A percentile compares a stretch with the other conserved stretches of the same genome.
These are phyloP conservation scores for Manduca sexta DNA, from an alignment of 1,140 invertebrate species.

Conservation along the genomic window DNA sequence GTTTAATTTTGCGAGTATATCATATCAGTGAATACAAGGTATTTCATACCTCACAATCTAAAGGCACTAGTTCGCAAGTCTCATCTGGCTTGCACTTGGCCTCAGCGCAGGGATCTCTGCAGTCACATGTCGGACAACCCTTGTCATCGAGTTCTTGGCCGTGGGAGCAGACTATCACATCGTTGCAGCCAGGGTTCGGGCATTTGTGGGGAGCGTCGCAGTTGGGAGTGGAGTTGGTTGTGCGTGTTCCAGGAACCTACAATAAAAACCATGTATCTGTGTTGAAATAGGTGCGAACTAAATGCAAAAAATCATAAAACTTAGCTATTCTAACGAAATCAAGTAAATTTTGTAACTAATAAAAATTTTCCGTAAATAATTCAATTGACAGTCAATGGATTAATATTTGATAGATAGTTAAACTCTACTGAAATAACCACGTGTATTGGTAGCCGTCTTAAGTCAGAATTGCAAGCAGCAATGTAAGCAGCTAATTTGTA, in stretches of 20 bases:
- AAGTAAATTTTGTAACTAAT: no score
- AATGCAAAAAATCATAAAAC: no score
- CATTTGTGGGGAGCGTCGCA: conserved; percentile 74
- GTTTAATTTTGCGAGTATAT: no score
- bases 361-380: no score
- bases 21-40: neutral
- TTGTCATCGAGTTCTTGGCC: conserved; percentile 79
- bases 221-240: conserved; percentile 44
- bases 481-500: neutral
- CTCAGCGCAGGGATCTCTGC: conserved; percentile 84
- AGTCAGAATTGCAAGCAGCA: no score
- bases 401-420: no score
- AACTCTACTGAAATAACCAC: no score
- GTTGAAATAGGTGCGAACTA: no score
- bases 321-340: no score
- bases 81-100: conserved; percentile 84
- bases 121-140: conserved; percentile 84
- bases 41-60: conserved; percentile 50
- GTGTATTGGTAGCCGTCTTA: no score
- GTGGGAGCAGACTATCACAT: conserved; percentile 76
- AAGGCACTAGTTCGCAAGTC: conserved; percentile 71
- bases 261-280: no score
- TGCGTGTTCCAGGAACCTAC: conserved; percentile 47
- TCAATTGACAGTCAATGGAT: no score
- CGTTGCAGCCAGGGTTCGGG: conserved; percentile 75